A percentile compares a stretch with the other conserved stretches of the same genome.
Conservation (phyloP, 2,113 vertebrate genomes). For the Daubentonia madagascariensis region DNA sequence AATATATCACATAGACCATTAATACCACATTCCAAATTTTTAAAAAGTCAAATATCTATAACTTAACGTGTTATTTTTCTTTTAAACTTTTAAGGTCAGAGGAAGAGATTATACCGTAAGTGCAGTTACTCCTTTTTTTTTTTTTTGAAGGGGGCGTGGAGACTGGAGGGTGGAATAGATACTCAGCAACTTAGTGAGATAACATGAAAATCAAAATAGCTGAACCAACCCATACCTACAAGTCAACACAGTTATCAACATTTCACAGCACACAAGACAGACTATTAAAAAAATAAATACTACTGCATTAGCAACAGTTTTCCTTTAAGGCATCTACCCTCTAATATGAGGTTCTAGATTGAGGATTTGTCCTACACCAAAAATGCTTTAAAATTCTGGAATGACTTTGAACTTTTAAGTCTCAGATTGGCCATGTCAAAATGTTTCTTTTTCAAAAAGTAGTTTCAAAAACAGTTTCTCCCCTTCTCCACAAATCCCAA, state of each 20-base stretch:
- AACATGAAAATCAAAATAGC: neutral
- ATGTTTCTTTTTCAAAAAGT: neutral
- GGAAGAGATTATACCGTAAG: neutral
- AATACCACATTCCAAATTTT: neutral
- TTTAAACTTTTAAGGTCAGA: conserved; percentile 66
- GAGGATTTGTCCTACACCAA: neutral
- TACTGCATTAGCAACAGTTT: neutral
- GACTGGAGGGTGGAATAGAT: neutral
- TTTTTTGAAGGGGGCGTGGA: neutral
- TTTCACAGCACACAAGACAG: neutral
- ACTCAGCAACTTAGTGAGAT: neutral
- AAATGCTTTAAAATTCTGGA: neutral
- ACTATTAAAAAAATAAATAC: neutral
- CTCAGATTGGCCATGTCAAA: neutral
- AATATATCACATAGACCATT: neutral
- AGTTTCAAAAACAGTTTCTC: neutral
- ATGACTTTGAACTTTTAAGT: neutral
- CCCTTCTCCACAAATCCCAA: neutral
- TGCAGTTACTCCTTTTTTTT: neutral
- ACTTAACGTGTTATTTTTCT: conserved; percentile 57
- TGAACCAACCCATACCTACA: neutral
- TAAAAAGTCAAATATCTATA: neutral
- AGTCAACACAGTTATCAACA: neutral
- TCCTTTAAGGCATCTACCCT: neutral
- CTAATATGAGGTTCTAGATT: neutral